Base-by-base conservation (phyloP, 1,140 invertebrate genomes). In the Zaprionus kolodkinae region DNA sequence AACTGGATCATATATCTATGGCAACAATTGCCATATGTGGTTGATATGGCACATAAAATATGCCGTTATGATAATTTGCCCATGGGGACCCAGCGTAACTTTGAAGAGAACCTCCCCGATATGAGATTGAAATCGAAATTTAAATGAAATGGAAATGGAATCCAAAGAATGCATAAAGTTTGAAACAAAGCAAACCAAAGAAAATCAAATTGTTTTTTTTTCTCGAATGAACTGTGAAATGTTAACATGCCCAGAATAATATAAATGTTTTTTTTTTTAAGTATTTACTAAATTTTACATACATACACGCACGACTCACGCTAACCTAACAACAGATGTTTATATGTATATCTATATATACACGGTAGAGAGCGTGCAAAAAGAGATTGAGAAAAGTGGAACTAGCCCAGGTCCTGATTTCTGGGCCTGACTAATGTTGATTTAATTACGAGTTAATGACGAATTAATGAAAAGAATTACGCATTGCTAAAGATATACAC, bases 221-320 rank as follows among this genome's bases (percentile, higher is more conserved):
- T 79, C 78, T 83, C 67, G 66, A 79, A 83, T 79, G 80, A 83
- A 83, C 80, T 84, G 76, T 83, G 74, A 77, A 68, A 64, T 71
- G 79, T 81, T 81, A 81, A 81, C 73, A 83, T 60, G 13, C 61
- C 45, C 35, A 50, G 45, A 50, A n/a, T 50, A 50, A 50, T 21
- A 38, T 38, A 56, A 43, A 38, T 65, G 59, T 72, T 62, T 65
- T 76, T 62, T 65, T 76, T 60, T 68, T 78, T 81, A 33, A 52
- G 36, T 69, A 61, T 63, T 70, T 70, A 61, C 35, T 33, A 52
- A 61, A 69, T 66, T 68, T 60, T 60, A 65, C 63, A 65, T 40
- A 43, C 21, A 21, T 21, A 21, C 40, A 43, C 15, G n/a, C 40
- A 43, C n/a, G 7, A 15, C 40, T 45, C 40, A 45, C 40, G 9